Evolutionary conservation across 2,113 vertebrate species (phyloP).

Genomic region (Cricetomys ansorgei): DNA sequence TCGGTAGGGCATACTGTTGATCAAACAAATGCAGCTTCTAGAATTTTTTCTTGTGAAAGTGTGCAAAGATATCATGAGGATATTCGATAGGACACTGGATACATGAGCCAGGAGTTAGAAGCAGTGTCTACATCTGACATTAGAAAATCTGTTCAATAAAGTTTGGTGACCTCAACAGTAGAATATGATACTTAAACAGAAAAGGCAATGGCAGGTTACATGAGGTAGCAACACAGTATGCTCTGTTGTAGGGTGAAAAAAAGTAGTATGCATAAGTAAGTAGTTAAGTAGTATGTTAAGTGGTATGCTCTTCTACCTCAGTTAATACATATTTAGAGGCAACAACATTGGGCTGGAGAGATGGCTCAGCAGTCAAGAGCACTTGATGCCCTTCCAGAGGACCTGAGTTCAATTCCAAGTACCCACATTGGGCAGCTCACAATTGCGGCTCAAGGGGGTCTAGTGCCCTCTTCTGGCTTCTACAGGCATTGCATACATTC

Average conservation of each 20-base stretch:
- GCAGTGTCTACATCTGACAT: rapidly evolving
- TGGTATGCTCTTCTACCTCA: neutral
- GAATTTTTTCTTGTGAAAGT: neutral
- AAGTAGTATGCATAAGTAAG: no score
- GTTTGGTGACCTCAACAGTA: neutral
- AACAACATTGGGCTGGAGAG: neutral
- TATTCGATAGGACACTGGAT: rapidly evolving
- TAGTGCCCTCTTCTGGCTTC: neutral
- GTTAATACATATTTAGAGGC: neutral
- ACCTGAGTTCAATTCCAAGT: neutral
- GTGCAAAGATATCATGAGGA: neutral
- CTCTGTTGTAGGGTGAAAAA: no score
- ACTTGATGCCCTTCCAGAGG: neutral
- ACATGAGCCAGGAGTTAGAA: neutral
- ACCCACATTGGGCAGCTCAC: neutral
- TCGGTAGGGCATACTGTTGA: no score
- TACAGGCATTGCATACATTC: neutral
- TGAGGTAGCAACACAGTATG: neutral
- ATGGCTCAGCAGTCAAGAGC: neutral
- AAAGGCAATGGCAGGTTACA: rapidly evolving
- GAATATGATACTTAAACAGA: neutral
- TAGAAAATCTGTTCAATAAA: neutral
- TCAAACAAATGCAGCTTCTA: neutral
- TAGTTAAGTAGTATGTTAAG: neutral
- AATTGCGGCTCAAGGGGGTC: neutral